Percentiles rank a stretch among this genome's conserved stretches.
These are phyloP conservation scores for Chlamydotis undulata DNA, from an alignment of 2,113 vertebrate species.

Conservation along the genomic window DNA sequence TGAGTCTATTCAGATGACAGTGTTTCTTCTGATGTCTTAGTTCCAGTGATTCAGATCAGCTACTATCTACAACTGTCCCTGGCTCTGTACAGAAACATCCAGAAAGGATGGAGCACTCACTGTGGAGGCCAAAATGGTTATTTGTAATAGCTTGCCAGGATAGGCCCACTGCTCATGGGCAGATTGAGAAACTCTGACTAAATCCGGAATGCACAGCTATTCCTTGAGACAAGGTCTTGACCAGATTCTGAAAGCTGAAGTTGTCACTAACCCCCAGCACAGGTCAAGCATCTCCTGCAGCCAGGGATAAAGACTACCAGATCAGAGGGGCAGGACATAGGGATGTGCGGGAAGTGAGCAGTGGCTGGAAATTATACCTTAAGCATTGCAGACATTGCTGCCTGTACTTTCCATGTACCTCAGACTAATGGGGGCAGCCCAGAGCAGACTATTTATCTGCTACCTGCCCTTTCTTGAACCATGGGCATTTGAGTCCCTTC, in stretches of 20 bases:
- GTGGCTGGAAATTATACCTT: background rate
- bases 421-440: background rate
- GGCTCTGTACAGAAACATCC: background rate
- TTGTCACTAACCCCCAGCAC: background rate
- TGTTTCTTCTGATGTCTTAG: background rate
- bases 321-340: background rate
- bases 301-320: background rate
- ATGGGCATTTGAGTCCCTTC: background rate
- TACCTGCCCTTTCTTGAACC: background rate
- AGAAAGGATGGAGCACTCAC: background rate
- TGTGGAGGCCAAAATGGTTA: background rate
- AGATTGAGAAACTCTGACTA: background rate
- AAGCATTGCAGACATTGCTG: rapidly evolving
- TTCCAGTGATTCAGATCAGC: background rate
- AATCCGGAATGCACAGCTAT: background rate
- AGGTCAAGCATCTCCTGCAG: background rate
- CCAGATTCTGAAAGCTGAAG: background rate
- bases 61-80: background rate
- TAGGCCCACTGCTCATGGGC: background rate
- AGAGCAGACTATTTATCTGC: background rate
- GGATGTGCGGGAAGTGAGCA: background rate
- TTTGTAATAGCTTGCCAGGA: background rate
- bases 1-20: background rate
- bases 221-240: background rate
- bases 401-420: background rate